These are phyloP conservation scores for Horisme vitalbata DNA, from an alignment of 2,888 invertebrate species.

Conservation along the genomic window DNA sequence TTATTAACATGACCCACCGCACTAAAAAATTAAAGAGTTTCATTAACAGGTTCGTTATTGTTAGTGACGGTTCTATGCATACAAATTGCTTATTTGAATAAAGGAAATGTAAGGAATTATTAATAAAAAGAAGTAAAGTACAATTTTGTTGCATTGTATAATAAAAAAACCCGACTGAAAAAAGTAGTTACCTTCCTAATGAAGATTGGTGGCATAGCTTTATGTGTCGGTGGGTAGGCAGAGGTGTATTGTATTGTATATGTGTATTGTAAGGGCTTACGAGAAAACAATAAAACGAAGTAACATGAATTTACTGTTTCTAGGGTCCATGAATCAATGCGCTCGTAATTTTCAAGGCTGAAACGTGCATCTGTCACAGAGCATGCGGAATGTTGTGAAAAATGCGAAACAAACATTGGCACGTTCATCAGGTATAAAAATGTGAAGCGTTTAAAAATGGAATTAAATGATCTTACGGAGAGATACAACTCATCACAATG, in stretches of 20 bases:
- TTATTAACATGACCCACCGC: slow-evolving; percentile 69
- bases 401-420: slow-evolving; percentile 7
- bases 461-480: slow-evolving; percentile 47
- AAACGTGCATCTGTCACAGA: slow-evolving; percentile 32
- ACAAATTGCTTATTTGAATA: slow-evolving; percentile 71
- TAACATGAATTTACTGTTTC: slow-evolving; percentile 53
- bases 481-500: slow-evolving; percentile 53
- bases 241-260: too few species aligned
- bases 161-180: slow-evolving; percentile 14
- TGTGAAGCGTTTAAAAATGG: slow-evolving; percentile 46
- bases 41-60: slow-evolving; percentile 68
- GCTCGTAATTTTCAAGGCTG: slow-evolving; percentile 49
- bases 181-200: too few species aligned
- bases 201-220: slow-evolving; percentile 25
- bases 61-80: slow-evolving; percentile 66
- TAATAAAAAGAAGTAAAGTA: slow-evolving; percentile 41
- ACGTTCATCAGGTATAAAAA: slow-evolving; percentile 30
- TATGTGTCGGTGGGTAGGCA: too few species aligned
- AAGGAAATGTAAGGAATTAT: slow-evolving; percentile 52
- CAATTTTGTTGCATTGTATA: slow-evolving; percentile 12
- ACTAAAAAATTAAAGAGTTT: slow-evolving; percentile 75
- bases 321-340: slow-evolving; percentile 56
- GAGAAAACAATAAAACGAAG: slow-evolving; percentile 52
- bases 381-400: slow-evolving; percentile 19
- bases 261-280: slow-evolving; percentile 37